These are phyloP conservation scores for Hypomesus transpacificus DNA, from an alignment of 2,113 vertebrate genomes.

Conservation along the genomic window DNA sequence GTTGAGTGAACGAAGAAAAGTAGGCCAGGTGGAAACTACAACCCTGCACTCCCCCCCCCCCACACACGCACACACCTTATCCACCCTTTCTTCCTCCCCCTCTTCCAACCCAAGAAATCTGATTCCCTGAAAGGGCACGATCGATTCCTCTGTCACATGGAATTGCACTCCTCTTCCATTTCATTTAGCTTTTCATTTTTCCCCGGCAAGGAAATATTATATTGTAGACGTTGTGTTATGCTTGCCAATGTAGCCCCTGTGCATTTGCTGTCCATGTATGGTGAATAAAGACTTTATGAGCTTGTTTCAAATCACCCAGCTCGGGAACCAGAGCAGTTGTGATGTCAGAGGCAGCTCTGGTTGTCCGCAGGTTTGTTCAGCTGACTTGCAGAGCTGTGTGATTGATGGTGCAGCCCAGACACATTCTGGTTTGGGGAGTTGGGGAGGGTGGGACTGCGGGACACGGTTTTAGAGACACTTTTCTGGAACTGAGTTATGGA, in stretches of 20 bases:
- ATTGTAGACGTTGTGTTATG: constrained; percentile 13
- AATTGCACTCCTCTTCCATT: constrained; percentile 27
- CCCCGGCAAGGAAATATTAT: constrained; percentile 12
- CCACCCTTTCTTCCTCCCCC: neutral
- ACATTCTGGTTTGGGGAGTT: constrained; percentile 44
- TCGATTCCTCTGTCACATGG: constrained; percentile 48
- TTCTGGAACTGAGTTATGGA: constrained; percentile 37
- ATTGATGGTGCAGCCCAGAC: constrained; percentile 42
- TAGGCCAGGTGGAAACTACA: constrained; percentile 61
- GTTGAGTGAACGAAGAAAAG: constrained; percentile 55
- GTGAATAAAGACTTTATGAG: neutral
- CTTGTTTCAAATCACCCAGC: constrained; percentile 31
- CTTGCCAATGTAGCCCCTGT: neutral
- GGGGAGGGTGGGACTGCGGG: constrained; percentile 36
- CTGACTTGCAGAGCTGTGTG: constrained; percentile 35
- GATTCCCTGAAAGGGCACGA: constrained; percentile 46
- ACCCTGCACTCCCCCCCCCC: constrained; percentile 36
- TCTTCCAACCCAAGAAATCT: constrained; percentile 30
- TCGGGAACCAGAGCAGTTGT: constrained; percentile 9
- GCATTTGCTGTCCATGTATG: neutral
- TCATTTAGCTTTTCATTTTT: constrained; percentile 34
- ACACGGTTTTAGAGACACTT: constrained; percentile 14
- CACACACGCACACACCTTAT: constrained; percentile 3
- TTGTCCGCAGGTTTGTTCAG: constrained; percentile 28
- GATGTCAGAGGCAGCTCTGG: constrained; percentile 24